Evolutionary conservation across 2,888 invertebrate genomes (phyloP).

Genomic region (Mylabris sibirica): DNA sequence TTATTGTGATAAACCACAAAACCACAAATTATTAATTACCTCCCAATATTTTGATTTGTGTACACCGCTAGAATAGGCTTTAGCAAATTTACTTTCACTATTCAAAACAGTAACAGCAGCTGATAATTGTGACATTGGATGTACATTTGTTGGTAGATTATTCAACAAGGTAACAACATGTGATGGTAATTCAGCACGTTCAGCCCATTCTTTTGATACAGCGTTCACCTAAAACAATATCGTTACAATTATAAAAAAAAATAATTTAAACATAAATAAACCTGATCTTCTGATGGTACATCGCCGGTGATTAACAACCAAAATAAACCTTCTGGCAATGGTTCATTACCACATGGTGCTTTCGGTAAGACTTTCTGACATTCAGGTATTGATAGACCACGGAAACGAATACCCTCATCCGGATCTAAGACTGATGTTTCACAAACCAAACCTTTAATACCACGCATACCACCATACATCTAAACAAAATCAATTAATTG

Average conservation of each 20-base stretch:
- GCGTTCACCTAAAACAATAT: constrained; percentile 66
- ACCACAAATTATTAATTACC: constrained; percentile 28
- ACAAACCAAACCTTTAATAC: constrained; percentile 93
- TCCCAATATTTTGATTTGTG: constrained; percentile 94
- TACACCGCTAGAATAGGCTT: constrained; percentile 88
- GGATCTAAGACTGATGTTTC: constrained; percentile 95
- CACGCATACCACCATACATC: constrained; percentile 95
- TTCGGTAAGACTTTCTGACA: constrained; percentile 88
- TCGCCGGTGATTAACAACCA: constrained; percentile 92
- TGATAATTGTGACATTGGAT: constrained; percentile 95
- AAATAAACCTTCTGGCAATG: constrained; percentile 93
- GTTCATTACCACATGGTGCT: constrained; percentile 80
- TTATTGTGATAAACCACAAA: neutral
- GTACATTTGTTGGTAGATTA: constrained; percentile 86
- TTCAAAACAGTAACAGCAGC: constrained; percentile 91
- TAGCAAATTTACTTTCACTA: constrained; percentile 90
- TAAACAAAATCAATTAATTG: neutral
- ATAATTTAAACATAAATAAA: constrained; percentile 17
- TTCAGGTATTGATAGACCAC: constrained; percentile 92
- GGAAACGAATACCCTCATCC: constrained; percentile 95
- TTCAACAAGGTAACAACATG: constrained; percentile 94
- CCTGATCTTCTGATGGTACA: constrained; percentile 81
- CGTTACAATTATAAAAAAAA: neutral
- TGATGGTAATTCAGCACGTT: constrained; percentile 86
- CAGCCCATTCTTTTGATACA: constrained; percentile 84